Evolutionary conservation across 2,797 vertebrate genomes (phyloP).

Genomic region (Dendrocincla tyrannina): DNA sequence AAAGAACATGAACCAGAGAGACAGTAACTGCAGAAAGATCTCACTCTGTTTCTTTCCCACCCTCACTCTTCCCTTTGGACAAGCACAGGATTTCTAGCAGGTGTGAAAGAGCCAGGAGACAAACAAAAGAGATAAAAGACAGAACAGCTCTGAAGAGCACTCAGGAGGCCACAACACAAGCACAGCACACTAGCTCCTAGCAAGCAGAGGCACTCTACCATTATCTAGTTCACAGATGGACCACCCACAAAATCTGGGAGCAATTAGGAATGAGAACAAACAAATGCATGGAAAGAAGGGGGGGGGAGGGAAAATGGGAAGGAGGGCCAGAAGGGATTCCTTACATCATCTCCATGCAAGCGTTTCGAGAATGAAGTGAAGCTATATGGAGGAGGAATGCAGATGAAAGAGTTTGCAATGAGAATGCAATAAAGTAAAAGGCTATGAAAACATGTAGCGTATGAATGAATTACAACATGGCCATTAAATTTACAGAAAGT

Average conservation of each 20-base stretch:
- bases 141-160: slow-evolving; percentile 58
- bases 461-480: slow-evolving; percentile 47
- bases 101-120: slow-evolving; percentile 73
- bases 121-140: slow-evolving; percentile 69
- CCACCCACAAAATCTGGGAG: slow-evolving; percentile 80
- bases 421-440: slow-evolving; percentile 67
- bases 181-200: slow-evolving; percentile 59
- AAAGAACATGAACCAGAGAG: neutral
- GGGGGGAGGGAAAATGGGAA: slow-evolving; percentile 21
- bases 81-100: slow-evolving; percentile 58
- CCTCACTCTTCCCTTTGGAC: slow-evolving; percentile 20
- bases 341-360: slow-evolving; percentile 81
- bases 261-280: slow-evolving; percentile 71
- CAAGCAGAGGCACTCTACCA: slow-evolving; percentile 62
- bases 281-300: slow-evolving; percentile 37
- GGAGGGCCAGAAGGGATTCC: slow-evolving; percentile 43
- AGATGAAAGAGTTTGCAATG: slow-evolving; percentile 65
- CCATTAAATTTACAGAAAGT: slow-evolving; percentile 27
- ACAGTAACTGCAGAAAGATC: neutral
- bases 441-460: slow-evolving; percentile 48
- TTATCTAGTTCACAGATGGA: slow-evolving; percentile 78
- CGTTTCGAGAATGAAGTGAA: slow-evolving; percentile 72
- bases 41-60: neutral
- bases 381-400: slow-evolving; percentile 65
- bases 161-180: slow-evolving; percentile 69